Conservation (phyloP, 2,113 vertebrate genomes). For the Fulica atra region DNA sequence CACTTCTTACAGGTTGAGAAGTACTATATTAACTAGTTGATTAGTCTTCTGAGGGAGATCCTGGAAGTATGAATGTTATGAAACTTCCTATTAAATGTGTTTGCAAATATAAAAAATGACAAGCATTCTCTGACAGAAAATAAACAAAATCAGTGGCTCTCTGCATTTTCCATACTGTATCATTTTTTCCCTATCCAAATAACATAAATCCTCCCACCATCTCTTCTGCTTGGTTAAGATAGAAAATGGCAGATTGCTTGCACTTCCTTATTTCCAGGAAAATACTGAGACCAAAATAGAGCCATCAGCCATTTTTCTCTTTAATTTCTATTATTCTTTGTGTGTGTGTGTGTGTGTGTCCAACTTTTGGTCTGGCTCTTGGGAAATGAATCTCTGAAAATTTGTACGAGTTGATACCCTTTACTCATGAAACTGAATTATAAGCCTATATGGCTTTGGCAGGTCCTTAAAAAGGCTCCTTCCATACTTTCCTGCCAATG, state of each 20-base stretch:
- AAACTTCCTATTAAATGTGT: background rate
- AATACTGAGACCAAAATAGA: background rate
- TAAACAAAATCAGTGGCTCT: background rate
- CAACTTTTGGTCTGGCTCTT: background rate
- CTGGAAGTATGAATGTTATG: background rate
- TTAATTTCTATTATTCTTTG: background rate
- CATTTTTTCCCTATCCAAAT: background rate
- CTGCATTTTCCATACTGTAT: background rate
- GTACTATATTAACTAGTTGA: background rate
- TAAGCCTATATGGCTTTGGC: background rate
- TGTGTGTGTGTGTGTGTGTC: accelerated
- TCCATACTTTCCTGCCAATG: background rate
- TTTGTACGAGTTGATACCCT: background rate
- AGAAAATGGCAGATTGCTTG: background rate
- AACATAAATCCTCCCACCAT: background rate
- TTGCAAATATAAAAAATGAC: background rate
- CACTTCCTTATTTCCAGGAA: background rate
- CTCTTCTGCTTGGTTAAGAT: background rate
- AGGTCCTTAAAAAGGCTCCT: background rate
- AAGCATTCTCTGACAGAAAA: background rate
- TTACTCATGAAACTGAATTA: background rate
- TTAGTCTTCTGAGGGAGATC: background rate
- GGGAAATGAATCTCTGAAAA: background rate
- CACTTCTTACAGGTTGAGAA: background rate
- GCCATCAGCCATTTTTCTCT: background rate